Evolutionary conservation across 2,888 invertebrate genomes (phyloP).

Genomic region (Parnassius mnemosyne): DNA sequence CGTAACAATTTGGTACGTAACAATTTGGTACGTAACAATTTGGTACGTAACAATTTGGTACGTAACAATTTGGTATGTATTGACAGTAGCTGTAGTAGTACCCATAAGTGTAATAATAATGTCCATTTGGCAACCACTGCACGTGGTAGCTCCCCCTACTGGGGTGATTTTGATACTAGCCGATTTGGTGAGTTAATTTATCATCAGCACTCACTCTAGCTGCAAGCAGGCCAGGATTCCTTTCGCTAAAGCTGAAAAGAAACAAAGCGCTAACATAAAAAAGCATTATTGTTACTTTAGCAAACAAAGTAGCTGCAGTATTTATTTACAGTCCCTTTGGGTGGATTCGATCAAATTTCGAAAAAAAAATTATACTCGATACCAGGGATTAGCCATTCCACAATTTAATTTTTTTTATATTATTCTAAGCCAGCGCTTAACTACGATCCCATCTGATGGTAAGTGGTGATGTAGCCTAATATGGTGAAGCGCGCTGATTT

Average conservation of each 20-base stretch:
- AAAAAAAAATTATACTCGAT: too few species aligned
- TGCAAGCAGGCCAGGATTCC: conserved; percentile 84
- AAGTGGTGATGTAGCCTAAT: too few species aligned
- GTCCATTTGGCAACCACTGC: background rate
- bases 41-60: background rate
- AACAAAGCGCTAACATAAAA: conserved; percentile 30
- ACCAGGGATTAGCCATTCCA: too few species aligned
- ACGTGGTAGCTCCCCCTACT: background rate
- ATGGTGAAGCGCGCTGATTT: too few species aligned
- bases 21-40: background rate
- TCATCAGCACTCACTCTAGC: conserved; percentile 65
- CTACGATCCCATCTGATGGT: too few species aligned
- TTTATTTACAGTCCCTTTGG: too few species aligned
- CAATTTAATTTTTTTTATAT: too few species aligned
- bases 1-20: too few species aligned
- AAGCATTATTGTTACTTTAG: conserved; percentile 21
- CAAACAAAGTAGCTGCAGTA: background rate
- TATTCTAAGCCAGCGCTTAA: too few species aligned
- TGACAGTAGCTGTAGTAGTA: background rate
- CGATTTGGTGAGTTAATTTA: conserved; percentile 45
- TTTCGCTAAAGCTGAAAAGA: conserved; percentile 79
- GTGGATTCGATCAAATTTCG: too few species aligned
- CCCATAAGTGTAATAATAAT: background rate
- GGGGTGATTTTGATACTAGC: conserved; percentile 27
- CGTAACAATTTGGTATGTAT: background rate